phyloP scores from a whole-genome alignment of 2,113 vertebrate species.

The Carettochelys insculpta region DNA sequence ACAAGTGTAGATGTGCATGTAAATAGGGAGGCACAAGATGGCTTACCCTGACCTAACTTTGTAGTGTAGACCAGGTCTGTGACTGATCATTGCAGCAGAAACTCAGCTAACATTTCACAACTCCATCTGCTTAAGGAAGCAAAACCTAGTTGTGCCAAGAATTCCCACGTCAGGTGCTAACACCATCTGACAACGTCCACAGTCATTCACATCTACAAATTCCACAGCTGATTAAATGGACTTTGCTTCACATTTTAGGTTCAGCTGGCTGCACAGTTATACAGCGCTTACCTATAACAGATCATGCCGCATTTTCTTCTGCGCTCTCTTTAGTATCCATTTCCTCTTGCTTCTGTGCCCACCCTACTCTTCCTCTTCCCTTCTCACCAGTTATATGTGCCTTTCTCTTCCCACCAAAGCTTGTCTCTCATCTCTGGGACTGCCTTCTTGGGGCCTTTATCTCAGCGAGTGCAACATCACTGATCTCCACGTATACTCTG shows the following conservation, averaged over 20 bases:
- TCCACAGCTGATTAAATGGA: neutral
- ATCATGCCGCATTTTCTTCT: neutral
- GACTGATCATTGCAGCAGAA: neutral
- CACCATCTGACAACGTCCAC: neutral
- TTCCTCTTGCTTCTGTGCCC: neutral
- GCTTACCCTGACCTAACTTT: too few relatives aligned
- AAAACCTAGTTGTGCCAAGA: neutral
- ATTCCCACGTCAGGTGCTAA: too few relatives aligned
- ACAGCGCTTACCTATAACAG: neutral
- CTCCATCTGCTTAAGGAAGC: rapidly evolving
- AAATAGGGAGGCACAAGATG: too few relatives aligned
- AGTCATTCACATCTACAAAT: neutral
- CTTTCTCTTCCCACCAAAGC: neutral
- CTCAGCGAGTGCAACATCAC: neutral
- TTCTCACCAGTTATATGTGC: rapidly evolving
- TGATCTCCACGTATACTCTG: rapidly evolving
- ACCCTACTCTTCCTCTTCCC: rapidly evolving
- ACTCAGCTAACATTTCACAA: rapidly evolving
- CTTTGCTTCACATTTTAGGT: neutral
- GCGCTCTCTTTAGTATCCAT: neutral
- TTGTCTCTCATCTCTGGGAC: neutral
- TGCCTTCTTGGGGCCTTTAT: neutral
- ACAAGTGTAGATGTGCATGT: too few relatives aligned
- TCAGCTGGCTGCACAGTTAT: rapidly evolving
- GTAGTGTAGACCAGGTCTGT: too few relatives aligned